Base-by-base conservation (phyloP, 35 echinoderm and acorn worm genomes). In the Eucidaris tribuloides region DNA sequence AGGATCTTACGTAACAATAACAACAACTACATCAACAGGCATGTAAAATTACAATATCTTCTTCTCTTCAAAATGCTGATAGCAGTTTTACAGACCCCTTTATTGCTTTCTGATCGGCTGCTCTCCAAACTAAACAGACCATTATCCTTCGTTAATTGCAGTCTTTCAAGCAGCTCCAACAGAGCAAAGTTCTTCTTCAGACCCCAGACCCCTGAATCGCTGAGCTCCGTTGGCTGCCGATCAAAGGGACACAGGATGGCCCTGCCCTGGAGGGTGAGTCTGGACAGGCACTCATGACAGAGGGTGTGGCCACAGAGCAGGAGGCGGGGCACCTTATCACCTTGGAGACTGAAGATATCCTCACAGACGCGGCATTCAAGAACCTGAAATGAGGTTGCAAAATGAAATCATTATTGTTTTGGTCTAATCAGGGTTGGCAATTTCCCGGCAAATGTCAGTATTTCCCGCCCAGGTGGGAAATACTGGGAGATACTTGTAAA, bases 181-280 rank as follows among this genome's bases (percentile, higher is more conserved):
- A 96, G 58, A 11, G 93, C 93, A 96, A 96, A 96, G 56, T 96
- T 96, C 82, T 96, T 96, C 89, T 96, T 96, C 9, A 96, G 84
- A 17, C 93, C 93, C 87, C 88, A 91, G 5, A 96, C 84, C 9
- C 93, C 93, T 6, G 93, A 96, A 76, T 96, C 93, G 2, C 40
- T 84, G 34, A 96, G 79, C n/a, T 87, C 70, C 19, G 93, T 96
- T 18, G 84, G 78, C 55, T 96, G 93, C 17, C 93, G 50, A 56
- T 96, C 93, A 79, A 91, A 88, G 42, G 93, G 93, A 81, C 93
- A 96, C 9, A 85, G 84, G 0, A 96, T 18, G n/a, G 84, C 46
- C 15, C 84, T 45, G 33, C 88, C 93, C 29, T 96, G 89, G 3
- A 83, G 80, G 37, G 88, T 65, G n/a, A 96, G 85, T 39, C 66